These are phyloP conservation scores for Porites cylindrica DNA, from an alignment of 92 coral and sea anemone species.

Conservation along the genomic window DNA sequence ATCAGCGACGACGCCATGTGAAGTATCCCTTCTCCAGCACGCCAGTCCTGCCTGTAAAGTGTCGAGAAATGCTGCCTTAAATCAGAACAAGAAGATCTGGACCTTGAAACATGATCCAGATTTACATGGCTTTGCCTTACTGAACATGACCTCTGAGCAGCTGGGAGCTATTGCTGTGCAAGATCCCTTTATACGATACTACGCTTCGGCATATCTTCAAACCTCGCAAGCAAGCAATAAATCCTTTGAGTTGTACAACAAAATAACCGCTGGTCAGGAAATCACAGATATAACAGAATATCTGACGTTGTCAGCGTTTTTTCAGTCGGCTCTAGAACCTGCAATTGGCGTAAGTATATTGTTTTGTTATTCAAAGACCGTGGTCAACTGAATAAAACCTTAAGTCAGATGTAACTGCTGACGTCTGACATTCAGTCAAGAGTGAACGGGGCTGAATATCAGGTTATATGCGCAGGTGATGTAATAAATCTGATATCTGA, in stretches of 20 bases:
- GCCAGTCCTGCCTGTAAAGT: too few species aligned
- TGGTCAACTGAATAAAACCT: too few species aligned
- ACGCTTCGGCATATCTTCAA: neutral
- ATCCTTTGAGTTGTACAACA: neutral
- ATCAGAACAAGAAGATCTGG: slow-evolving; percentile 1
- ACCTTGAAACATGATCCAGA: slow-evolving; percentile 1
- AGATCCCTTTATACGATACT: slow-evolving; percentile 23
- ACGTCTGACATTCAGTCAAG: neutral
- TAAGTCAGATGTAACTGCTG: too few species aligned
- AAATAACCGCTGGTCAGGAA: neutral
- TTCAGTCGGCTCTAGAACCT: slow-evolving; percentile 19
- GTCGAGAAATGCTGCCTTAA: too few species aligned
- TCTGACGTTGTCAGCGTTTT: slow-evolving; percentile 15
- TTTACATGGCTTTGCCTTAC: slow-evolving; percentile 1
- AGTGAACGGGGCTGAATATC: neutral
- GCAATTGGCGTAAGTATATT: neutral
- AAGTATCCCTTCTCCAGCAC: too few species aligned
- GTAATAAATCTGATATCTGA: too few species aligned
- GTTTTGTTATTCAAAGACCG: too few species aligned
- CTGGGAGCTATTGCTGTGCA: neutral
- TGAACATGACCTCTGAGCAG: slow-evolving; percentile 21
- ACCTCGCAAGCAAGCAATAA: neutral
- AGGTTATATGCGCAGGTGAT: too few species aligned
- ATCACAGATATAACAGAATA: slow-evolving; percentile 2
- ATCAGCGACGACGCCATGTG: too few species aligned